Evolutionary conservation across 2,113 vertebrate genomes (phyloP).

Genomic region (Amphiprion percula): DNA sequence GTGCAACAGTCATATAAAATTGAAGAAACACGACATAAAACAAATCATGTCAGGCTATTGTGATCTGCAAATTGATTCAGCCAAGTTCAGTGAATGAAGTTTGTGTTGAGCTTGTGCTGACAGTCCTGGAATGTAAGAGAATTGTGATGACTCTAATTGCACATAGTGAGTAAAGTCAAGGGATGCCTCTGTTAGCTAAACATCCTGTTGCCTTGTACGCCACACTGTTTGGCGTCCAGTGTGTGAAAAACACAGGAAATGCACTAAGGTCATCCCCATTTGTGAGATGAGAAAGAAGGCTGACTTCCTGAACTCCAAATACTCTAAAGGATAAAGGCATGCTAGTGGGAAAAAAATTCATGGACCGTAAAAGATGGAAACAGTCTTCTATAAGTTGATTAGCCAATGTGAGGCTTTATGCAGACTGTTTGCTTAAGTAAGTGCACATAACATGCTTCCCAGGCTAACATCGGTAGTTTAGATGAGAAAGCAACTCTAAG

Average conservation of each 20-base stretch:
- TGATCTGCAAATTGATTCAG: slow-evolving; percentile 20
- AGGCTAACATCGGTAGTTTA: slow-evolving; percentile 14
- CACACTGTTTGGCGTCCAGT: slow-evolving; percentile 54
- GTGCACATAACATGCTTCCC: not conserved
- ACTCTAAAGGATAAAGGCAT: slow-evolving; percentile 80
- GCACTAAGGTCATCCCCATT: slow-evolving; percentile 73
- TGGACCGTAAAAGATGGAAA: slow-evolving; percentile 9
- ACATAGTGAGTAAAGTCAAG: slow-evolving; percentile 62
- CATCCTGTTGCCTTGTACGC: slow-evolving; percentile 74
- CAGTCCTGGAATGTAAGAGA: slow-evolving; percentile 60
- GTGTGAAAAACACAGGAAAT: slow-evolving; percentile 84
- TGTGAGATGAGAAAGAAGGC: slow-evolving; percentile 80
- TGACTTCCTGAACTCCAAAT: slow-evolving; percentile 83
- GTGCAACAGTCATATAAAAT: slow-evolving; percentile 5
- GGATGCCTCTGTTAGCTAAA: slow-evolving; percentile 74
- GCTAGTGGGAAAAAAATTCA: slow-evolving; percentile 66
- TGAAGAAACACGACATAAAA: not conserved
- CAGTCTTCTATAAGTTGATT: slow-evolving; percentile 4
- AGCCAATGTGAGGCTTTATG: not conserved
- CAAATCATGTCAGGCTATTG: not conserved
- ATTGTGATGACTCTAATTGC: slow-evolving; percentile 68
- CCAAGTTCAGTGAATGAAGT: slow-evolving; percentile 41
- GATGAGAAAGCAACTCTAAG: slow-evolving; percentile 6
- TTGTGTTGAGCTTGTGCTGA: slow-evolving; percentile 45
- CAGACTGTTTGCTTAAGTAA: slow-evolving; percentile 1